phyloP scores from a whole-genome alignment of 2,113 vertebrate species.

The Edolisoma coerulescens region DNA sequence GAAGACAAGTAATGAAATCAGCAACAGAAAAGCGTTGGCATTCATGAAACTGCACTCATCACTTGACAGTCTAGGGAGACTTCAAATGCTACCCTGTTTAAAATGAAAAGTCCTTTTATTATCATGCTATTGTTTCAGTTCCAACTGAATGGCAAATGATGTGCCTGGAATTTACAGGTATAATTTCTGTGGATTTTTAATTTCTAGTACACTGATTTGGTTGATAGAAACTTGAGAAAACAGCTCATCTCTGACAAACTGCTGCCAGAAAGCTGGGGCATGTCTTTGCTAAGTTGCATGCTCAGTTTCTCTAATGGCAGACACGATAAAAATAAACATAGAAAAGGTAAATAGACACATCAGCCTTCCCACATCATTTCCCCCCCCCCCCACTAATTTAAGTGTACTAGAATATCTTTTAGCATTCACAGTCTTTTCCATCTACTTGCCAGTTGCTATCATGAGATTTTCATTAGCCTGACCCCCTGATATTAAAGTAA shows the following conservation, averaged over 20 bases:
- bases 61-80: neutral
- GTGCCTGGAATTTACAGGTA: neutral
- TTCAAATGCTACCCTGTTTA: neutral
- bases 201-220: neutral
- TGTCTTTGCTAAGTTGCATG: neutral
- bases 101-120: slow-evolving; percentile 9
- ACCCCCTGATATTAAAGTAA: neutral
- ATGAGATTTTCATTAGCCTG: neutral
- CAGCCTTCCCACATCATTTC: fast-evolving
- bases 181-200: neutral
- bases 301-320: neutral
- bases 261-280: neutral
- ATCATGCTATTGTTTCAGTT: neutral
- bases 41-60: neutral
- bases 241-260: neutral
- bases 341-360: neutral
- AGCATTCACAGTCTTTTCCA: neutral
- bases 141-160: neutral
- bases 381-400: neutral
- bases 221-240: neutral
- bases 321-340: neutral
- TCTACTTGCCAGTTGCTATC: neutral
- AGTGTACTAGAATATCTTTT: neutral
- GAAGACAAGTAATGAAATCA: slow-evolving; percentile 2
- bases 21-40: neutral